Base-by-base conservation (phyloP, 2,888 invertebrate genomes). In the Anticlea derivata region DNA sequence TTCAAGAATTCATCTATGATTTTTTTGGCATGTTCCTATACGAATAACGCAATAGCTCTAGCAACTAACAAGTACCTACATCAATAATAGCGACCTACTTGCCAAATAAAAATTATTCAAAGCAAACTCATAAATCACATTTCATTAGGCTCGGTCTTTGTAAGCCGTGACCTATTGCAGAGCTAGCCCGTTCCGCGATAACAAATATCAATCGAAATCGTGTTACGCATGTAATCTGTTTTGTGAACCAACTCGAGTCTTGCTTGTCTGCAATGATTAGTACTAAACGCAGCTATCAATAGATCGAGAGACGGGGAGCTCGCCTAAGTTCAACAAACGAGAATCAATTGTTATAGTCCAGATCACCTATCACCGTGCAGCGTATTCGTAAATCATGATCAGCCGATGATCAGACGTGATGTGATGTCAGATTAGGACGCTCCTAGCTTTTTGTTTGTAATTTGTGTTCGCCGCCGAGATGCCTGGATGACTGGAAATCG, bases 341-440 rank as follows among this genome's bases (percentile, higher is more conserved):
- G 78, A 81, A 80, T 82, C 84, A 83, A 83, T 86, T 80, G 85
- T 84, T 80, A 74, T 61, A 65, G 71, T 68, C 61, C 71, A 70
- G 85, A 83, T 84, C 82, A 85, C 78, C 84, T 81, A 86, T 87
- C 86, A 85, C 77, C 83, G 81, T 73, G 69, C 78, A 78, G 70
- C 79, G 80, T 78, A 78, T 86, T 75, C 84, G 86, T 88, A 86
- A 87, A 87, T 88, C 89, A 89, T 87, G 88, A 85, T 85, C 86
- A 83, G 77, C 68, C 81, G 85, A 80, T 84, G 86, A 87, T 86
- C 82, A 80, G 73, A 71, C 78, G 70, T 75, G 87, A 87, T 87
- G 78, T 78, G 80, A 83, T 70, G 87, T 87, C 86, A 87, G 89
- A 89, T 88, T 83, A 84, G 78, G 68, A 65, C 77, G 83, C 85